Evolutionary conservation across 2,113 vertebrate species (phyloP).

Genomic region (Sebastes fasciatus): DNA sequence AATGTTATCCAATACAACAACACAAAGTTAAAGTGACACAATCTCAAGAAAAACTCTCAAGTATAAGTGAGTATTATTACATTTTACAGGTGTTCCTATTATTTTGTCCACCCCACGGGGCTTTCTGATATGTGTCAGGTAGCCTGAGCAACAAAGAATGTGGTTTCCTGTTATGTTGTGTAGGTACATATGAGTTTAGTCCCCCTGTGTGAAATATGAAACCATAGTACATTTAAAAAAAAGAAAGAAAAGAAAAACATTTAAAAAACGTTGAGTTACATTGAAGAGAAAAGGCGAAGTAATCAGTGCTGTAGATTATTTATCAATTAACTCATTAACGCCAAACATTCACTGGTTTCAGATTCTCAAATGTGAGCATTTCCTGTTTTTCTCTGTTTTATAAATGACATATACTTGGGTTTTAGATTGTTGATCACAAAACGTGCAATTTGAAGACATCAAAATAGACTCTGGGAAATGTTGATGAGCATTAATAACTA

Average conservation of each 20-base stretch:
- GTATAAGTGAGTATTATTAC: not conserved
- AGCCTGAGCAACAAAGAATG: not conserved
- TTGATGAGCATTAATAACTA: too few species aligned
- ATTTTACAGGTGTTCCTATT: not conserved
- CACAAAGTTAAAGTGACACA: not conserved
- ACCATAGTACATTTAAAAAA: not conserved
- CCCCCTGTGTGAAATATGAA: not conserved
- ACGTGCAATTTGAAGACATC: too few species aligned
- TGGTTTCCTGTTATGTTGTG: conserved; percentile 23
- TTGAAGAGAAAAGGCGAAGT: not conserved
- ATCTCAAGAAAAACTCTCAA: not conserved
- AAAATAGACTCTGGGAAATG: too few species aligned
- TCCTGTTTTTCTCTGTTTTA: too few species aligned
- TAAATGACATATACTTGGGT: too few species aligned
- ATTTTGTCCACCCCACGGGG: not conserved
- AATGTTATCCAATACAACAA: not conserved
- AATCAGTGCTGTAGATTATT: not conserved
- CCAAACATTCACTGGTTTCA: not conserved
- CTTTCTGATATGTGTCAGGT: not conserved
- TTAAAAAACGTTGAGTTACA: not conserved
- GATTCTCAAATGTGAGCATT: too few species aligned
- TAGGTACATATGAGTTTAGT: too few species aligned
- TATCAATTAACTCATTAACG: not conserved
- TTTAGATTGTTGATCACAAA: too few species aligned
- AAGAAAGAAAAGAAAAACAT: not conserved